Evolutionary conservation across 2,113 vertebrate species (phyloP).

Genomic region (Dasyornis broadbenti): DNA sequence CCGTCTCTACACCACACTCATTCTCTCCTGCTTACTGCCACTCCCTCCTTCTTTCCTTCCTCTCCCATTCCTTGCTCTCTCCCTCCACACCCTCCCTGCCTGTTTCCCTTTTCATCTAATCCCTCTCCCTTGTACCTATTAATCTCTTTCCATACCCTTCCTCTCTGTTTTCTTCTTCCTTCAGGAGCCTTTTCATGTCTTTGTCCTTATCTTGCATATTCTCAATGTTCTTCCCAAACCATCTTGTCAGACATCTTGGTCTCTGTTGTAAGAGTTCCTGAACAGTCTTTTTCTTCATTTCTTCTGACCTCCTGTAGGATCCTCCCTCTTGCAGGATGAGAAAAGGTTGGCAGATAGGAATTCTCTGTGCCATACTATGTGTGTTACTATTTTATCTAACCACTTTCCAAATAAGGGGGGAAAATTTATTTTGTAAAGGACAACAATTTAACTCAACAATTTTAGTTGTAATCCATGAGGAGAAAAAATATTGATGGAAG

Average conservation of each 20-base stretch:
- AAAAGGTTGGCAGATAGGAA: neutral
- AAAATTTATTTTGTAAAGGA: neutral
- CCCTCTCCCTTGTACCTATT: neutral
- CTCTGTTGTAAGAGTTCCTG: neutral
- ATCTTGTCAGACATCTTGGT: neutral
- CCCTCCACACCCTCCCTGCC: accelerated
- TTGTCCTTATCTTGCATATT: neutral
- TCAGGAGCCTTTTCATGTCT: neutral
- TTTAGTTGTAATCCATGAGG: neutral
- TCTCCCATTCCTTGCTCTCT: neutral
- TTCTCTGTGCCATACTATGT: neutral
- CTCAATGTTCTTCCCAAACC: neutral
- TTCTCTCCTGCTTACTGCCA: neutral
- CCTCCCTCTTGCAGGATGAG: neutral
- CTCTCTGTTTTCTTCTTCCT: neutral
- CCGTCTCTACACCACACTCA: neutral
- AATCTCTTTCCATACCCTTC: neutral
- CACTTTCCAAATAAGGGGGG: neutral
- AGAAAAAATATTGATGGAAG: neutral
- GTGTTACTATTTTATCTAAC: neutral
- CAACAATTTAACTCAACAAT: neutral
- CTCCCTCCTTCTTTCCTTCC: neutral
- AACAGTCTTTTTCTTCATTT: neutral
- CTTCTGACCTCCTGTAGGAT: neutral
- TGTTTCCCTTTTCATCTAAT: neutral